Base-by-base conservation (phyloP, 2,113 vertebrate genomes). In the Crotalus viridis region DNA sequence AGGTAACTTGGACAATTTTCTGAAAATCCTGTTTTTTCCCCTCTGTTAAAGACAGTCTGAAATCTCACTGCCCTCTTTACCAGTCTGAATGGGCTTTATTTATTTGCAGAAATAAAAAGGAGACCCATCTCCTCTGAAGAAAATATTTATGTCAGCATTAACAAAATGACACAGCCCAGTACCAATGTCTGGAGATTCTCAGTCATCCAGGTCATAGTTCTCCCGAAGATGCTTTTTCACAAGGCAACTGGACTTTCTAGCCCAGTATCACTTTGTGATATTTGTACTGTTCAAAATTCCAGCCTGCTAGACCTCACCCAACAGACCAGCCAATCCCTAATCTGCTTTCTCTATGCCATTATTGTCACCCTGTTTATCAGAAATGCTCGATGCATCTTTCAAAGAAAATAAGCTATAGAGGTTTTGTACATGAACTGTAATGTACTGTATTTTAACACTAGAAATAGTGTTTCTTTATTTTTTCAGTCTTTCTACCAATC, bases 1-100 rank as follows among this genome's bases (percentile, higher is more conserved):
- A 98, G 99, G 99, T 99, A 97, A 81, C 96, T 86, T 4, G 52
- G 15, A 10, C 22, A 5, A 28, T 52, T 93, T 90, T 52, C n/a
- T 15, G 59, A 21, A 61, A 56, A 33, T n/a, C 10, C 48, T 33
- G 46, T 51, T 59, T 21, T 86, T 91, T 57, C 3, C 26, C 15
- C 51, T 87, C 26, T 15, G 1, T 46, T 51, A 12, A 87, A 87
- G 46, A 21, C 74, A 85, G 28, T 21, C 19, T 13, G 33, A 87
- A 51, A 87, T 26, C 1, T 0, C 46, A 46, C 46, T 48, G 39
- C 12, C 46, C 85, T 12, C 24, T 87, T 87, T 28, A 46, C 12
- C 15, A 26, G 3, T 51, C 3, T 87, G 33, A 39, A 43, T 43
- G 33, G 17, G 3, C 19, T 17, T 17, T 9, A 43, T 39, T 81